Evolutionary conservation across 1,140 invertebrate species (phyloP), one percentile per base, ranked within the genome.

Genomic region (Cyclargus thomasi): DNA sequence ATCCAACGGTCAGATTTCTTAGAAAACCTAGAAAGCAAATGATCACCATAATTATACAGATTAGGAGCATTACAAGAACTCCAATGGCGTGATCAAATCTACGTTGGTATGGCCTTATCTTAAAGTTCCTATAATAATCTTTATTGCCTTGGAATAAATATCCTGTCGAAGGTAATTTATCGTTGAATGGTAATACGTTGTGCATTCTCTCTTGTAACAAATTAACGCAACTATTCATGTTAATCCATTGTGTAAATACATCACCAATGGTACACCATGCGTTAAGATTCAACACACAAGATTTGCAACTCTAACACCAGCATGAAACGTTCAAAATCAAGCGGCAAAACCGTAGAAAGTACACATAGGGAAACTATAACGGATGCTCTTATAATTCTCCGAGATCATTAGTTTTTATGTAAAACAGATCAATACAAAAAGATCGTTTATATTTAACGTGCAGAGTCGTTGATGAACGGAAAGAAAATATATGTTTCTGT

Each of bases 211-310:
- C 55, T 59, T 21, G 18, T 59, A 59, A 59, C 55, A 59, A 20
- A 59, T 59, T 20, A 59, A 59, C 18, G 20, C 18, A 59, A 59
- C 20, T 21, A 59, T 20, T 59, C 55, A 59, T 59, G 55, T 59
- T 59, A 59, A 59, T 59, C 55, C 55, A 59, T 21, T 59, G 55
- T 59, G 55, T 59, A 18, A 59, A 59, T 59, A 59, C 20, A 18
- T 59, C 39, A 59, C 55, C 55, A 21, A 21, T 20, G 20, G 10
- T 59, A 59, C 55, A 59, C 55, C 55, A 59, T 59, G 55, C 55
- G 55, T 59, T 59, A 59, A 18, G 55, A 59, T 11, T 21, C 1
- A 11, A 4, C 55, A 21, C 55, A 59, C 6, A 21, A 18, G 55
- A 59, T 59, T 59, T 21, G 3, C 55, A 11, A 20, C 55, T 21